phyloP scores from a whole-genome alignment of 1,140 invertebrate genomes.

The Drosophila jambulina region DNA sequence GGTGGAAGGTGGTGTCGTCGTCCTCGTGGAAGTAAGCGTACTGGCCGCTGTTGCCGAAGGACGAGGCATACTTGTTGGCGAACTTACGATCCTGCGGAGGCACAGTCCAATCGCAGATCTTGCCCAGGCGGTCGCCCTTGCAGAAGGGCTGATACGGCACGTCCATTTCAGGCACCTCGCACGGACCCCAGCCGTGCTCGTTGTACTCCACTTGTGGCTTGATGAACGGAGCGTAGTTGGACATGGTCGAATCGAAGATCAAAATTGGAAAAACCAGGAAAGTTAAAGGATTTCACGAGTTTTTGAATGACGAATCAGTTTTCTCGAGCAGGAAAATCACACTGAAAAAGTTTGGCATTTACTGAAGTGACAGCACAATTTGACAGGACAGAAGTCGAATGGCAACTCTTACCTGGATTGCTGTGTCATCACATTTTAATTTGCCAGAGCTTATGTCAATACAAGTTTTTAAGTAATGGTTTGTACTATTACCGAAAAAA shows the following conservation, averaged over 20 bases:
- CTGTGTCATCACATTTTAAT: neutral
- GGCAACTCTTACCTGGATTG: neutral
- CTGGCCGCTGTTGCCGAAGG: conserved; percentile 97
- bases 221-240: conserved; percentile 59
- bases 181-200: conserved; percentile 95
- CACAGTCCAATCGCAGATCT: conserved; percentile 99
- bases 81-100: conserved; percentile 95
- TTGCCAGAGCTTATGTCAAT: neutral
- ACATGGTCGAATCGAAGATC: conserved; percentile 7
- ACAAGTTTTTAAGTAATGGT: neutral
- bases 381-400: neutral
- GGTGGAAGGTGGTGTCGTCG: conserved; percentile 98
- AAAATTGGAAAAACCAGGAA: neutral
- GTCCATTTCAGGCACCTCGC: conserved; percentile 95
- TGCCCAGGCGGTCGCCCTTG: conserved; percentile 98
- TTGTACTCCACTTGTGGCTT: conserved; percentile 81
- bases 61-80: conserved; percentile 97
- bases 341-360: conserved; percentile 2
- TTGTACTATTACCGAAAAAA: neutral
- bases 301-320: neutral
- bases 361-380: neutral
- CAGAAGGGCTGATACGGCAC: conserved; percentile 99
- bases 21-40: conserved; percentile 99
- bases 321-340: neutral
- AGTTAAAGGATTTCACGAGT: neutral